Evolutionary conservation across 2,888 invertebrate species (phyloP).

Genomic region (Pecten maximus): DNA sequence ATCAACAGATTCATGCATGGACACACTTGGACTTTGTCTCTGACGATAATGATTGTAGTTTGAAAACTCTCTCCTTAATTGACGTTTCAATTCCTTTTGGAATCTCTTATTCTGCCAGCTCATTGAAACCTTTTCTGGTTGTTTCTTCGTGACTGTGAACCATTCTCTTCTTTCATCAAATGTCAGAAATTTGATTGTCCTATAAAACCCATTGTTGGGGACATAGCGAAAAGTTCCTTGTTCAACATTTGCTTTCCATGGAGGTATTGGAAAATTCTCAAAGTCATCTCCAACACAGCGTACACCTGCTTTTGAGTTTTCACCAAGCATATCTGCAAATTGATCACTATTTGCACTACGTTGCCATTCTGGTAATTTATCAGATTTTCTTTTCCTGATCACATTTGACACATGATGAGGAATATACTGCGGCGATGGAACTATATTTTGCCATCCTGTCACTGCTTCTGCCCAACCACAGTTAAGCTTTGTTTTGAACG

Average conservation of each 20-base stretch:
- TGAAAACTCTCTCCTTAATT: constrained; percentile 66
- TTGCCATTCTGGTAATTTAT: constrained; percentile 50
- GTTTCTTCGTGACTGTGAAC: constrained; percentile 62
- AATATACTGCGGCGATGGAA: constrained; percentile 57
- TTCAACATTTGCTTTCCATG: constrained; percentile 76
- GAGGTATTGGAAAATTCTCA: constrained; percentile 59
- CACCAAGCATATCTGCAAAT: constrained; percentile 58
- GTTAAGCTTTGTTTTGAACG: constrained; percentile 52
- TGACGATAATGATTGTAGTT: constrained; percentile 35
- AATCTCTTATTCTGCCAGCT: constrained; percentile 68
- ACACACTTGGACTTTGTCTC: constrained; percentile 46
- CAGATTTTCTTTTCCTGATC: constrained; percentile 57
- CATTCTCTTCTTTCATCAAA: constrained; percentile 65
- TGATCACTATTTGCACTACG: constrained; percentile 42
- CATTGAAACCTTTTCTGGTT: constrained; percentile 64
- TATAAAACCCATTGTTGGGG: constrained; percentile 74
- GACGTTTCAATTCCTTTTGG: constrained; percentile 70
- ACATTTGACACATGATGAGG: constrained; percentile 42
- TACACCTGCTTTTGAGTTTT: constrained; percentile 58
- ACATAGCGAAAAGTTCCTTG: constrained; percentile 77
- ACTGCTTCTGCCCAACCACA: constrained; percentile 70
- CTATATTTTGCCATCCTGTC: constrained; percentile 66
- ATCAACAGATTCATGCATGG: constrained; percentile 40
- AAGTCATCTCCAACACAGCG: constrained; percentile 71
- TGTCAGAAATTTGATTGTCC: constrained; percentile 70